Evolutionary conservation across 1,140 invertebrate genomes (phyloP), one percentile per base, ranked within the genome.

Genomic region (Bombus consobrinus): DNA sequence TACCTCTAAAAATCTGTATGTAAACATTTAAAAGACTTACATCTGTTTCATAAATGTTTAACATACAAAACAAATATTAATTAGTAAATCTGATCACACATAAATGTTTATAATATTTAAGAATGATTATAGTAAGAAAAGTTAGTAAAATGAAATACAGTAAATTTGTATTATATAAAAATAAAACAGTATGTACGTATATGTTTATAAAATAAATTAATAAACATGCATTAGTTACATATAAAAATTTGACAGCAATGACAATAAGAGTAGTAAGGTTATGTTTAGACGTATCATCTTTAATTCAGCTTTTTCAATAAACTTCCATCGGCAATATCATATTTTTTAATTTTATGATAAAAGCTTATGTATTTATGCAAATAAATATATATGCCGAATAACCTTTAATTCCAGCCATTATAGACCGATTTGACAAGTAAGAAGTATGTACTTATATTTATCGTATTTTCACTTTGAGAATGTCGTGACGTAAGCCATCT

Each of bases 351-450:
- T 87, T 28, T 43, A 39, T 10, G 12, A 74, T 15, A 41, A 82
- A 37, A 32, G 68, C 32, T 83, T 73, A 28, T 66, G 28, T 74
- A 72, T 64, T 39, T 75, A 74, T 71, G 59, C 83, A 34, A 85
- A 73, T 3, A 72, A 78, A 59, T 83, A 83, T 90, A n/a, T 62
- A 66, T 75, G 80, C 53, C 53, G 57, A 91, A 91, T 91, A 92
- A 95, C 94, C 94, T 95, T 95, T 95, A 89, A 95, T 94, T 87
- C 94, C 94, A 81, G 94, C 94, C 94, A 95, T 95, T 82, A 89
- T 87, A 86, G 83, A 89, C 91, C 87, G 83, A 89, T 87, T 91
- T 92, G 88, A 91, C 83, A 92, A 93, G 68, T 87, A 57, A 66
- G 62, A 53, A 53, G 47, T 53, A 53, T 53, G 47, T 53, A 22